Percentiles rank a stretch among this genome's conserved stretches.
Conservation (phyloP, 2,888 invertebrate genomes). For the Uloborus plumipes region DNA sequence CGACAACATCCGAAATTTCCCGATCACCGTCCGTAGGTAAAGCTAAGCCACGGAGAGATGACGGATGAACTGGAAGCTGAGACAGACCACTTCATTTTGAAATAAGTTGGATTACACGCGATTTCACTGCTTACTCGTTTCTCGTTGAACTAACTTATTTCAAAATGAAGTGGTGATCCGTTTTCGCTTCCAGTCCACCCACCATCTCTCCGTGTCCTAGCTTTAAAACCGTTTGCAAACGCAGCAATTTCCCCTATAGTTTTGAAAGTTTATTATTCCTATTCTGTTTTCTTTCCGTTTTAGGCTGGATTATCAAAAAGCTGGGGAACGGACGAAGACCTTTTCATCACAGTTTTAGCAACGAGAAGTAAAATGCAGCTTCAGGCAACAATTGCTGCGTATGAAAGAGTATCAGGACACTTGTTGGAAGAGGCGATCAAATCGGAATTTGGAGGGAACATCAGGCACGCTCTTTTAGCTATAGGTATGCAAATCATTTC, state of each 20-base stretch:
- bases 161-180: no score
- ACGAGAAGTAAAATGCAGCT: conserved; percentile 90
- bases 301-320: conserved; percentile 67
- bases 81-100: no score
- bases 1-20: no score
- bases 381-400: conserved; percentile 85
- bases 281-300: background rate
- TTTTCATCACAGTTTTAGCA: conserved; percentile 86
- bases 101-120: no score
- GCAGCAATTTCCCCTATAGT: background rate
- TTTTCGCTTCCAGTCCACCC: no score
- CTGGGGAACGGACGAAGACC: conserved; percentile 84
- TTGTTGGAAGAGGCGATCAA: conserved; percentile 84
- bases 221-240: no score
- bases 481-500: conserved; percentile 77
- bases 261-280: background rate
- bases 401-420: conserved; percentile 84
- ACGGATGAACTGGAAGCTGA: no score
- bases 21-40: no score
- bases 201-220: no score
- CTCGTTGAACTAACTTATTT: no score
- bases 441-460: conserved; percentile 87
- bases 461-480: conserved; percentile 84
- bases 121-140: no score
- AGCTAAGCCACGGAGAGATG: no score